phyloP scores from a whole-genome alignment of 1,140 invertebrate genomes.

The Ceratoteleas bidentatus region DNA sequence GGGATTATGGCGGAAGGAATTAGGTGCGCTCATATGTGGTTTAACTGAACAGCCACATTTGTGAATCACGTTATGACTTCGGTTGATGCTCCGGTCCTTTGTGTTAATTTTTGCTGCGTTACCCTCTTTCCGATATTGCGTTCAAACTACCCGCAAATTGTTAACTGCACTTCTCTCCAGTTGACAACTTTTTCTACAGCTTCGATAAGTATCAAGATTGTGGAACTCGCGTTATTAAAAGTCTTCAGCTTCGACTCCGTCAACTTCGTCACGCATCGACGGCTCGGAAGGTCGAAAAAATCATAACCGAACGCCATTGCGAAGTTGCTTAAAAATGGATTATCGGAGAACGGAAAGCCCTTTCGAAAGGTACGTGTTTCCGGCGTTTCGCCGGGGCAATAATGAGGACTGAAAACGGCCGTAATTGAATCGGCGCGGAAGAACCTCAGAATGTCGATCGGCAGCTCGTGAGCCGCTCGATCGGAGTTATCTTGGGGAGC shows the following conservation, averaged over 20 bases:
- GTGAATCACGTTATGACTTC: constrained; percentile 63
- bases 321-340: not conserved
- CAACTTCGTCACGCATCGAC: too few relatives aligned
- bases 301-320: too few relatives aligned
- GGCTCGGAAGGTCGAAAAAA: too few relatives aligned
- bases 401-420: constrained; percentile 43
- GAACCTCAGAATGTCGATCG: constrained; percentile 30
- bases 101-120: constrained; percentile 43
- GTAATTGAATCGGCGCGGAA: constrained; percentile 29
- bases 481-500: constrained; percentile 20
- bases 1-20: constrained; percentile 60
- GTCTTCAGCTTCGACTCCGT: too few relatives aligned
- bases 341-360: not conserved
- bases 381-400: constrained; percentile 3
- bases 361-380: constrained; percentile 8
- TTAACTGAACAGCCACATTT: constrained; percentile 63
- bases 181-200: too few relatives aligned
- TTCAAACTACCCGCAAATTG: not conserved
- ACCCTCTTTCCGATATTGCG: constrained; percentile 32
- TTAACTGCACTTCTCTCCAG: too few relatives aligned
- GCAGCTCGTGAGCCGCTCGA: constrained; percentile 13
- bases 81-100: constrained; percentile 47
- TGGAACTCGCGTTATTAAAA: too few relatives aligned
- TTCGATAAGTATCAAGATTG: too few relatives aligned
- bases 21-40: constrained; percentile 63